Conservation (phyloP, 2,113 vertebrate species). For the Clarias batrachus region DNA sequence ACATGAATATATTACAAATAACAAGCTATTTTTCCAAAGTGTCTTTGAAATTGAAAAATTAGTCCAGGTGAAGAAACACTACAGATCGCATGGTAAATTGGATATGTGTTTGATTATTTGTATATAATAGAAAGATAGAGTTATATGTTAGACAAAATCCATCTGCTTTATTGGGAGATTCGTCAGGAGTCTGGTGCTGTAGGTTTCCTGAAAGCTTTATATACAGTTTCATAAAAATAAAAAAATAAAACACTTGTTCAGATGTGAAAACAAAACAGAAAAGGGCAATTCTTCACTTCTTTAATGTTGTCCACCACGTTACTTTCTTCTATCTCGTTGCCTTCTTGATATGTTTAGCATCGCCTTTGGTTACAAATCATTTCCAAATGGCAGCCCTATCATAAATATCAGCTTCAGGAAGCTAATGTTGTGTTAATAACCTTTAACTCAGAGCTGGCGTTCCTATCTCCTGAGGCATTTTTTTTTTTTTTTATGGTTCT, state of each 20-base stretch:
- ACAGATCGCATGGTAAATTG: background rate
- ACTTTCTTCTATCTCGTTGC: background rate
- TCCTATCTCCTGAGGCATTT: background rate
- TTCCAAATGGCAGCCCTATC: slow-evolving; percentile 10
- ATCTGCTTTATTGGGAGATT: background rate
- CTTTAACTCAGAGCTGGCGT: slow-evolving; percentile 16
- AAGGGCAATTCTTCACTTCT: background rate
- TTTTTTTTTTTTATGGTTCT: background rate
- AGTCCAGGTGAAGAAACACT: background rate
- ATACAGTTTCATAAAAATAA: background rate
- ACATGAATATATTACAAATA: background rate
- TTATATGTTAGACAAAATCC: background rate
- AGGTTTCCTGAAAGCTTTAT: background rate
- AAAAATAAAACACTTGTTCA: background rate
- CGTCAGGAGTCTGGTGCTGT: background rate
- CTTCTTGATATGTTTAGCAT: background rate
- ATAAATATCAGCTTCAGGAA: slow-evolving; percentile 36
- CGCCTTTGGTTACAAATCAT: slow-evolving; percentile 20
- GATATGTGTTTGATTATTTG: background rate
- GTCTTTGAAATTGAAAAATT: background rate
- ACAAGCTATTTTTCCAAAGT: background rate
- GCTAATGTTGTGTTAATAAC: slow-evolving; percentile 40
- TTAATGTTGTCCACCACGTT: background rate
- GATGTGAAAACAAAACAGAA: background rate
- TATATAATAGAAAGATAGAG: background rate